Evolutionary conservation across 2,113 vertebrate species (phyloP).

Genomic region (Solenodon paradoxus): DNA sequence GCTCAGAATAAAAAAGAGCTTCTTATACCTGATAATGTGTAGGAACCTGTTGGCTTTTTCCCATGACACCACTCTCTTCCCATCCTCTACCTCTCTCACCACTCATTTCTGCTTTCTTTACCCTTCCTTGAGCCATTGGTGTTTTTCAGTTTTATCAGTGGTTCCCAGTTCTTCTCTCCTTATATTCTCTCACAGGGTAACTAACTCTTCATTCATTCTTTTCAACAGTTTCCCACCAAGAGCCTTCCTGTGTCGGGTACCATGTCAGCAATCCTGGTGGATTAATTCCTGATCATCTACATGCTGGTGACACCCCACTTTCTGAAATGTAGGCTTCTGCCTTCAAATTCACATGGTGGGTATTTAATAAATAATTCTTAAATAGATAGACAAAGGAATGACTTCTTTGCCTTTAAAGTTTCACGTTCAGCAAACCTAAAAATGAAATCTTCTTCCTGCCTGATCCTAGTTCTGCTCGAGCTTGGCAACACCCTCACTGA

Average conservation of each 20-base stretch:
- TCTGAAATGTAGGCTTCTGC: background rate
- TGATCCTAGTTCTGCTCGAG: background rate
- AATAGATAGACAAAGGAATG: background rate
- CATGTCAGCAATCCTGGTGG: background rate
- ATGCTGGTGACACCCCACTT: background rate
- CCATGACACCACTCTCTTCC: background rate
- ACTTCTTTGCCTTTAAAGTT: background rate
- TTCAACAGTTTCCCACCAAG: background rate
- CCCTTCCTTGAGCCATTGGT: background rate
- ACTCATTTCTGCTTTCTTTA: too few relatives aligned
- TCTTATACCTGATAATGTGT: background rate
- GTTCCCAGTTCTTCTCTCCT: background rate
- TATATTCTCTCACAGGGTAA: background rate
- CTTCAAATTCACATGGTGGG: background rate
- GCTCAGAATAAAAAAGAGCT: background rate
- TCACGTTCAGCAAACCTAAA: background rate
- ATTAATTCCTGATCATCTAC: background rate
- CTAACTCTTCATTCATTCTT: background rate
- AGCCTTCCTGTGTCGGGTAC: background rate
- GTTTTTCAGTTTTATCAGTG: background rate
- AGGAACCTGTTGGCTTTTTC: background rate
- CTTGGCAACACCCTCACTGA: background rate
- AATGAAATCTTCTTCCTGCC: background rate
- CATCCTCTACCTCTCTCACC: too few relatives aligned
- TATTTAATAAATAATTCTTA: background rate